These are phyloP conservation scores for Orthonyx spaldingii DNA, from an alignment of 2,113 vertebrate genomes.

Conservation along the genomic window DNA sequence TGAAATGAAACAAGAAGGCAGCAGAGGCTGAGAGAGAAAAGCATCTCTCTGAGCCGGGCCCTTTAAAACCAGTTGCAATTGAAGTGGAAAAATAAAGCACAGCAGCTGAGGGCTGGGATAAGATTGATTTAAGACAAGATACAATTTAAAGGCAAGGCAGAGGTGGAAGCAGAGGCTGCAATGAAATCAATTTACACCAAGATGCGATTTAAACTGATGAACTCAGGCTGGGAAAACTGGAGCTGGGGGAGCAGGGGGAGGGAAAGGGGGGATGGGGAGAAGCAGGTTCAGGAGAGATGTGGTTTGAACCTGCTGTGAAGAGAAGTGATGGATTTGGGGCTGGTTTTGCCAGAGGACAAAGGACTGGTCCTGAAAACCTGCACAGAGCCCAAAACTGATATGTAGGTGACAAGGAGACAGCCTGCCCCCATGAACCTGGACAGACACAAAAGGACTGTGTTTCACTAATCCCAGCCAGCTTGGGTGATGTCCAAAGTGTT, in stretches of 20 bases:
- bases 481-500: neutral
- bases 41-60: neutral
- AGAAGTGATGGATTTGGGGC: neutral
- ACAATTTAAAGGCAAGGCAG: slow-evolving; percentile 53
- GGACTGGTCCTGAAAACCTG: neutral
- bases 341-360: neutral
- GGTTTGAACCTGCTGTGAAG: neutral
- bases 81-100: neutral
- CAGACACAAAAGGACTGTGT: neutral
- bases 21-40: neutral
- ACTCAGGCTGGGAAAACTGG: neutral
- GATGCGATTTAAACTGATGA: slow-evolving; percentile 46
- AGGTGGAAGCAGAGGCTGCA: slow-evolving; percentile 13
- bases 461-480: neutral
- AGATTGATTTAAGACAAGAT: slow-evolving; percentile 35
- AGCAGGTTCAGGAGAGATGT: neutral
- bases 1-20: neutral
- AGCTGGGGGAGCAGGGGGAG: neutral
- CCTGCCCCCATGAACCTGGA: neutral
- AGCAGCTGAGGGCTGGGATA: neutral
- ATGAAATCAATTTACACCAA: slow-evolving; percentile 38
- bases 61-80: neutral
- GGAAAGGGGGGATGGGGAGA: neutral
- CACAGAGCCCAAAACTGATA: too few relatives aligned
- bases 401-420: neutral